phyloP scores from a whole-genome alignment of 2,113 vertebrate species.

The Apaloderma vittatum region DNA sequence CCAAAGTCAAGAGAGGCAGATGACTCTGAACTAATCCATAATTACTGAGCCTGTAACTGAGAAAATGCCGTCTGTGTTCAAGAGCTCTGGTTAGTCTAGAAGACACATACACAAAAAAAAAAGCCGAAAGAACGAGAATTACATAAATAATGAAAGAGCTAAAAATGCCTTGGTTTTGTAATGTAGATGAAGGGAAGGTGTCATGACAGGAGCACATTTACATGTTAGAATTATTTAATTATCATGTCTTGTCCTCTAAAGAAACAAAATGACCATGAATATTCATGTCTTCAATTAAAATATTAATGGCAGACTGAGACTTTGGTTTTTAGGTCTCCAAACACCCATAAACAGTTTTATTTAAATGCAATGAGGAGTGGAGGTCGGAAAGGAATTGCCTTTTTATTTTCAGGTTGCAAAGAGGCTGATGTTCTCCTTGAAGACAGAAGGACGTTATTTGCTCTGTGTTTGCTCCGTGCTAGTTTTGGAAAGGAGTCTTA shows the following conservation, averaged over 20 bases:
- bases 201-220: slow-evolving; percentile 75
- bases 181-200: slow-evolving; percentile 78
- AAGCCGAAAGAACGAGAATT: slow-evolving; percentile 1
- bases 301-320: slow-evolving; percentile 77
- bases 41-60: neutral
- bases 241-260: slow-evolving; percentile 64
- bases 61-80: slow-evolving; percentile 12
- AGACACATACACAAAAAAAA: neutral
- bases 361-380: slow-evolving; percentile 54
- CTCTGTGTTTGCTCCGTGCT: neutral
- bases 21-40: neutral
- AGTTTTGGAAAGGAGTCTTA: neutral
- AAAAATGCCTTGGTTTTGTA: slow-evolving; percentile 72
- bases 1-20: neutral
- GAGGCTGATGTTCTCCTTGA: neutral
- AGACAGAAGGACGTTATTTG: neutral
- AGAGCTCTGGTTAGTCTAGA: slow-evolving; percentile 39
- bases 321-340: slow-evolving; percentile 73
- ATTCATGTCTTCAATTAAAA: slow-evolving; percentile 80
- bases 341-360: slow-evolving; percentile 71
- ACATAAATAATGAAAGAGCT: slow-evolving; percentile 80
- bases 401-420: neutral
- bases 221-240: slow-evolving; percentile 79
- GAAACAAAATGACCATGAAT: slow-evolving; percentile 70
- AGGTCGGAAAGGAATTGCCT: slow-evolving; percentile 25